These are phyloP conservation scores for Oscheius sp. DNA, from an alignment of 2,888 invertebrate species.

Conservation along the genomic window DNA sequence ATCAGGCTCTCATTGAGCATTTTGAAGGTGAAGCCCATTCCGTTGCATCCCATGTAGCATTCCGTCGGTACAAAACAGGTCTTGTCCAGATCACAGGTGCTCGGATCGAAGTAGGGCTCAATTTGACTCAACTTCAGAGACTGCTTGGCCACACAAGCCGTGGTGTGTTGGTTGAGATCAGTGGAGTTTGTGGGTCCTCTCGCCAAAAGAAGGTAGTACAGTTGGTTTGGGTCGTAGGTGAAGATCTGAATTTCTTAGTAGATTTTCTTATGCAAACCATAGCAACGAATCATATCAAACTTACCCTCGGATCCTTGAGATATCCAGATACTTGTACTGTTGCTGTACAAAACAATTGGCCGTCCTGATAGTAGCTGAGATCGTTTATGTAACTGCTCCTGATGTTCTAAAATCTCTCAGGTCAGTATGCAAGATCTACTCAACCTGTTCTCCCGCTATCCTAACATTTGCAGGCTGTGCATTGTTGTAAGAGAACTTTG, in stretches of 20 bases:
- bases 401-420: slow-evolving; percentile 9
- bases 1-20: background rate
- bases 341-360: slow-evolving; percentile 45
- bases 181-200: slow-evolving; percentile 40
- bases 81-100: slow-evolving; percentile 13
- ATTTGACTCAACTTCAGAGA: background rate
- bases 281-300: no score
- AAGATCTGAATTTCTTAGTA: slow-evolving; percentile 36
- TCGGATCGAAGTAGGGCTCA: slow-evolving; percentile 1
- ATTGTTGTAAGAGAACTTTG: slow-evolving; percentile 54
- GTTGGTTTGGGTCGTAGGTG: slow-evolving; percentile 37
- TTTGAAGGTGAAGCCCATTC: slow-evolving; percentile 31
- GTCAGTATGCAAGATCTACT: background rate
- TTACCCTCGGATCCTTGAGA: slow-evolving; percentile 37
- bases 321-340: slow-evolving; percentile 39
- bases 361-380: slow-evolving; percentile 37
- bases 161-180: background rate
- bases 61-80: slow-evolving; percentile 25
- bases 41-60: slow-evolving; percentile 33
- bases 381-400: slow-evolving; percentile 36
- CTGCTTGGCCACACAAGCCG: slow-evolving; percentile 5
- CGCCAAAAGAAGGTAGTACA: slow-evolving; percentile 43
- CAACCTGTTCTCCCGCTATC: slow-evolving; percentile 39
- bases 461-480: slow-evolving; percentile 35
- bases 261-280: background rate